Evolutionary conservation across 2,888 invertebrate genomes (phyloP).

Genomic region (Bombylius major): DNA sequence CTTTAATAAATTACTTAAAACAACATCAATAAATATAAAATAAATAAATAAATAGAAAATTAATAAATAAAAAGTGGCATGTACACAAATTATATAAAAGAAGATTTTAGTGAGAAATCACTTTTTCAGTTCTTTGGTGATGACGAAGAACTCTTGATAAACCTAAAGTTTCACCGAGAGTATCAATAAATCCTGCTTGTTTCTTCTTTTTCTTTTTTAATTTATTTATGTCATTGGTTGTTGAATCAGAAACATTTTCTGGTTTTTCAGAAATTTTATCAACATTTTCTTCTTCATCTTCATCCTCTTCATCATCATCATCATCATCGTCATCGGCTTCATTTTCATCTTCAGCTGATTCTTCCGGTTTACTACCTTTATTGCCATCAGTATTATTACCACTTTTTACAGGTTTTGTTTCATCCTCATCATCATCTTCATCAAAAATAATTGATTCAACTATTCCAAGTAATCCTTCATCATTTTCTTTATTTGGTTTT

Average conservation of each 20-base stretch:
- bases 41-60: not conserved
- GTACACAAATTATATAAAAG: not conserved
- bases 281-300: not conserved
- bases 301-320: not conserved
- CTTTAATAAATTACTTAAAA: not conserved
- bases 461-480: not conserved
- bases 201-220: conserved; percentile 1
- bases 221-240: not conserved
- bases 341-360: not conserved
- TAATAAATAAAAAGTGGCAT: not conserved
- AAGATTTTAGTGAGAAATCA: not conserved
- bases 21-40: not conserved
- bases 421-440: conserved; percentile 4
- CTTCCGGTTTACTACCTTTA: not conserved
- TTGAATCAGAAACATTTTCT: not conserved
- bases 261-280: not conserved
- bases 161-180: conserved; percentile 1
- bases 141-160: not conserved
- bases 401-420: not conserved
- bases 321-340: not conserved
- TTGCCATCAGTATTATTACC: not conserved
- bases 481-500: conserved; percentile 2
- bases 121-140: not conserved
- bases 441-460: conserved; percentile 5
- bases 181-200: not conserved